Evolutionary conservation across 2,113 vertebrate species (phyloP).

Genomic region (Anarrhichthys ocellatus): DNA sequence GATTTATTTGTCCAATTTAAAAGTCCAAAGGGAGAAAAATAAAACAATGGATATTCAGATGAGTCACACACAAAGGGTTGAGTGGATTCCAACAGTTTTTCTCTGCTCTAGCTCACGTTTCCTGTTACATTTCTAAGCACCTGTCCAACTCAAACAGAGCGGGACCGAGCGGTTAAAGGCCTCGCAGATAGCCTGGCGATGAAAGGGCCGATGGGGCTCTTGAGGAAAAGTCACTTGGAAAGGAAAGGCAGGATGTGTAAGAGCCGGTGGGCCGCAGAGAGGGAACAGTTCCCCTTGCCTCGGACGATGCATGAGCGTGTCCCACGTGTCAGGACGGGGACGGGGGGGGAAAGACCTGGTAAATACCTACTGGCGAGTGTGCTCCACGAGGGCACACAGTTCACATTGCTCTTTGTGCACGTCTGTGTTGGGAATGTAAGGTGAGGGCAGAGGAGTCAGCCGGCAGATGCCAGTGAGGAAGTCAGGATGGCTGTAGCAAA

Average conservation of each 20-base stretch:
- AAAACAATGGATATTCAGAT: neutral
- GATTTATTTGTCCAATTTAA: neutral
- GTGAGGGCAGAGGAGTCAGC: constrained; percentile 82
- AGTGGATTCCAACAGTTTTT: constrained; percentile 26
- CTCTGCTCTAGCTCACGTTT: constrained; percentile 12
- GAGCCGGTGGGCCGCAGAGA: constrained; percentile 36
- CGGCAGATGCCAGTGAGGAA: constrained; percentile 81
- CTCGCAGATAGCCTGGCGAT: constrained; percentile 37
- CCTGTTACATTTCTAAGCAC: constrained; percentile 31
- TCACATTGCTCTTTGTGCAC: constrained; percentile 26
- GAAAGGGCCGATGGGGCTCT: constrained; percentile 22
- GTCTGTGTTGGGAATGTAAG: constrained; percentile 37
- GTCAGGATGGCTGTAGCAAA: constrained; percentile 75
- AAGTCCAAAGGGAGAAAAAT: neutral
- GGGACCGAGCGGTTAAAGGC: neutral
- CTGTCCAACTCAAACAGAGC: constrained; percentile 56
- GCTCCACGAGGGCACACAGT: constrained; percentile 17
- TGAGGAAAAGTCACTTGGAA: constrained; percentile 59
- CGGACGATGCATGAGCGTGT: constrained; percentile 23
- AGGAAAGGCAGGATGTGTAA: constrained; percentile 60
- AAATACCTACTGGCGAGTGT: constrained; percentile 22
- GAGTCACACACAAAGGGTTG: neutral
- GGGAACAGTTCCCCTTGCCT: constrained; percentile 51
- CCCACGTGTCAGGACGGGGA: neutral
- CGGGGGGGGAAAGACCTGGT: constrained; percentile 9